Evolutionary conservation across 1,140 invertebrate genomes (phyloP), one percentile per base, ranked within the genome.

Genomic region (Heliconius hermathena): DNA sequence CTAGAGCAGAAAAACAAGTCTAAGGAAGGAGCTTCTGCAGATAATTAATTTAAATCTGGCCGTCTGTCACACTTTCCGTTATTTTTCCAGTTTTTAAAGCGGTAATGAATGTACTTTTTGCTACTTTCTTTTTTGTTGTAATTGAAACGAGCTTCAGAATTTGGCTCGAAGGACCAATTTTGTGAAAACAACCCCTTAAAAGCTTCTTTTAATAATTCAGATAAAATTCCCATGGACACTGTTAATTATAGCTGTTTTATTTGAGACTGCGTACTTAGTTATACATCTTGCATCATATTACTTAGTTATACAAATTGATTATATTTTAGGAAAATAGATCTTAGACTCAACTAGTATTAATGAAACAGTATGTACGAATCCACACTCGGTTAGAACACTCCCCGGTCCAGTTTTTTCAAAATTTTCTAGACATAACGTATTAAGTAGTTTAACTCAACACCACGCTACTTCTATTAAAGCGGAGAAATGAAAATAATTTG

Each of bases 11-110:
- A 78, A 78, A 78, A 78, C 71, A 78, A 78, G 46, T 76, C 66
- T 8, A 11, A 66, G 22, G 22, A 76, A 79, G 72, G 66, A 78
- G 66, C 49, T 57, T 76, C 66, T 71, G 22, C 3, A 22, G 73
- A 75, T 79, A 79, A 79, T 79, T 79, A 79, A 79, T 79, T 79
- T 79, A 76, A 79, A 79, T 79, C 60, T 46, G 29, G 54, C 52
- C 49, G 73, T 79, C 78, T 57, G 78, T 79, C 73, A 76, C 78
- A 76, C 54, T 76, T 76, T 46, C 66, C 29, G 52, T 66, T 78
- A 73, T 72, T 77, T 57, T 72, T 26, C 8, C 41, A 70, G 66
- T 75, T 79, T 76, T 79, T 71, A 57, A 74, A 74, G 38, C 57
- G 75, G 78, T 79, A 75, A 75, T 79, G 71, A 76, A 75, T 79